Conservation (phyloP, 1,140 invertebrate genomes). For the Habropoda laboriosa region DNA sequence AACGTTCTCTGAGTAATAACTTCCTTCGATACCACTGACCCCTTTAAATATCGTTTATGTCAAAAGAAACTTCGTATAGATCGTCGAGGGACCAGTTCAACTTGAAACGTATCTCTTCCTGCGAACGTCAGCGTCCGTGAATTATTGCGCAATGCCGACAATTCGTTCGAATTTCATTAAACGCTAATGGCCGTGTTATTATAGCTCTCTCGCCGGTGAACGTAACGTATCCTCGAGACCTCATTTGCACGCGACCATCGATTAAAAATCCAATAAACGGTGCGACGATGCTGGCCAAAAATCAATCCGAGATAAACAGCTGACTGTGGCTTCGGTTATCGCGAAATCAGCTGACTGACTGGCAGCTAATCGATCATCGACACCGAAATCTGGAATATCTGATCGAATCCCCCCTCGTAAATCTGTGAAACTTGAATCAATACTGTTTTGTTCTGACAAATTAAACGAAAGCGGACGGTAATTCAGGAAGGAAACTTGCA, state of each 20-base stretch:
- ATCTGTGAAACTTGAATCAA: neutral
- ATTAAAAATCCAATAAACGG: conserved; percentile 12
- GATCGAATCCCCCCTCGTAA: neutral
- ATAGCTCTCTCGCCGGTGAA: neutral
- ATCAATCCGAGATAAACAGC: conserved; percentile 2
- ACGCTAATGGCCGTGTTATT: conserved; percentile 28
- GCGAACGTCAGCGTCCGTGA: neutral
- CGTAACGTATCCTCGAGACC: neutral
- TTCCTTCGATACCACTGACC: neutral
- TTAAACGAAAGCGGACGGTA: neutral
- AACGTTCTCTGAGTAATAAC: neutral
- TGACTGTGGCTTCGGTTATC: conserved; percentile 3
- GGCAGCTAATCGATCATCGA: neutral
- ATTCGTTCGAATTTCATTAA: conserved; percentile 32
- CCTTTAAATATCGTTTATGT: too few species aligned
- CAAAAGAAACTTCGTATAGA: conserved; percentile 6
- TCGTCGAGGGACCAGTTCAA: neutral
- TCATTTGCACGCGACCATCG: neutral
- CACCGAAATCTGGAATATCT: neutral
- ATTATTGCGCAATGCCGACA: conserved; percentile 29
- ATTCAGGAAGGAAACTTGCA: too few species aligned
- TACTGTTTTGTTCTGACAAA: neutral
- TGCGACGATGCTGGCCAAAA: neutral
- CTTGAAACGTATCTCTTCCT: conserved; percentile 3
- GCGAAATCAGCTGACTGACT: conserved; percentile 13